Conservation (phyloP, 2,797 vertebrate species). For the Lutjanus argentimaculatus region DNA sequence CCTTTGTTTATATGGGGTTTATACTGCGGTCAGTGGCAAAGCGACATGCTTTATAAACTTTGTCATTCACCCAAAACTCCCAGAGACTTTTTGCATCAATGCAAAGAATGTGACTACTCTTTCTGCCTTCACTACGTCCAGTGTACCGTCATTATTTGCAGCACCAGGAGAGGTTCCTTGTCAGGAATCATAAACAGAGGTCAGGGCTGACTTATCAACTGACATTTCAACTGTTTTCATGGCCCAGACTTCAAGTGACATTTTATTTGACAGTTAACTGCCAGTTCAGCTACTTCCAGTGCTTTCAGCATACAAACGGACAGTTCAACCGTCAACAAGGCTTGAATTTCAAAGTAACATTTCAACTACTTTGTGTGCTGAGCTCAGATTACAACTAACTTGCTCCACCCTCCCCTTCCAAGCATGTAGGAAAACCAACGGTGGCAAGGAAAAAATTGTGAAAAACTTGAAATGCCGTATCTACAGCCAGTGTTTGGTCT, state of each 20-base stretch:
- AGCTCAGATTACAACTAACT: no score
- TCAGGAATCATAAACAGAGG: slow-evolving; percentile 1
- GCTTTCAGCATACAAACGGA: not conserved
- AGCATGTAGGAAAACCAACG: no score
- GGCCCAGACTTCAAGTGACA: not conserved
- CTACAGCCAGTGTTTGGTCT: no score
- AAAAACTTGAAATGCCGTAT: no score
- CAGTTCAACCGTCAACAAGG: not conserved
- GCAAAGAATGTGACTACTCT: not conserved
- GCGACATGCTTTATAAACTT: not conserved
- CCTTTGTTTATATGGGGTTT: not conserved
- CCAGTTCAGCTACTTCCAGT: not conserved
- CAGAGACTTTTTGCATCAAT: not conserved
- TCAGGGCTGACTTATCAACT: not conserved
- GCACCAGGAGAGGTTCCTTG: not conserved
- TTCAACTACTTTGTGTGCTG: not conserved
- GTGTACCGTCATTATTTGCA: not conserved
- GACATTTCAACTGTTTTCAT: slow-evolving; percentile 4
- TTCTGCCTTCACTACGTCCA: not conserved
- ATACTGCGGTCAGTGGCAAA: not conserved
- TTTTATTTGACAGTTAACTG: not conserved
- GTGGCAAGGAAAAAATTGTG: no score
- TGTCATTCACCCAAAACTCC: not conserved
- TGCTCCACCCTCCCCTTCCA: no score
- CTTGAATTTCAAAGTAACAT: not conserved